Evolutionary conservation across 2,888 invertebrate species (phyloP).

Genomic region (Drosophila imparisetae): DNA sequence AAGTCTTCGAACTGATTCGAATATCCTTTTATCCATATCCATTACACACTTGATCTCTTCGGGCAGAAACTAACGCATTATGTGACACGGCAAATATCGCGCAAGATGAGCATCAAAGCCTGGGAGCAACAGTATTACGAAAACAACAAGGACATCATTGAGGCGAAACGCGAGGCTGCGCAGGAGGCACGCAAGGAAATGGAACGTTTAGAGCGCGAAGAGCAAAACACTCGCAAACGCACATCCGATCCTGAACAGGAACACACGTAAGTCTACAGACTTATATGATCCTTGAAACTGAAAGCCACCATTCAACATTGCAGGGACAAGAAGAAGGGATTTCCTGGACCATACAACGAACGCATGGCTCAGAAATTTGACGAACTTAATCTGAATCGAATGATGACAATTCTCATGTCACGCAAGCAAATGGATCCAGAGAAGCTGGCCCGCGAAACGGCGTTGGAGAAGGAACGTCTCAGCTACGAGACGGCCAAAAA

Average conservation of each 20-base stretch:
- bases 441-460: slow-evolving; percentile 86
- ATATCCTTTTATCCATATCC: rapidly evolving
- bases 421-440: slow-evolving; percentile 83
- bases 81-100: slow-evolving; percentile 85
- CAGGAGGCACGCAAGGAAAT: slow-evolving; percentile 86
- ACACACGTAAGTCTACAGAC: slow-evolving; percentile 28
- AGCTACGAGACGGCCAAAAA: slow-evolving; percentile 84
- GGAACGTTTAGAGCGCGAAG: slow-evolving; percentile 82
- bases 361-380: slow-evolving; percentile 86
- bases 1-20: slow-evolving; percentile 20
- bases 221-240: slow-evolving; percentile 58
- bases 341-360: slow-evolving; percentile 65
- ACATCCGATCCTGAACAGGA: slow-evolving; percentile 64
- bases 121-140: slow-evolving; percentile 88
- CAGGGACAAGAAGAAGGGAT: not conserved
- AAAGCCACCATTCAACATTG: not conserved
- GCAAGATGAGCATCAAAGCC: slow-evolving; percentile 77
- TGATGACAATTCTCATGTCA: slow-evolving; percentile 85
- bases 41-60: not conserved
- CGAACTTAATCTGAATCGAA: slow-evolving; percentile 88
- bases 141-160: slow-evolving; percentile 82
- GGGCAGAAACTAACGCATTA: slow-evolving; percentile 84
- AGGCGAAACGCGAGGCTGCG: slow-evolving; percentile 82
- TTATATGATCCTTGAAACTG: not conserved
- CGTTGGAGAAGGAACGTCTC: slow-evolving; percentile 88